Evolutionary conservation across 2,113 vertebrate species (phyloP), one percentile per base, ranked within the genome.

Genomic region (Buteo buteo): DNA sequence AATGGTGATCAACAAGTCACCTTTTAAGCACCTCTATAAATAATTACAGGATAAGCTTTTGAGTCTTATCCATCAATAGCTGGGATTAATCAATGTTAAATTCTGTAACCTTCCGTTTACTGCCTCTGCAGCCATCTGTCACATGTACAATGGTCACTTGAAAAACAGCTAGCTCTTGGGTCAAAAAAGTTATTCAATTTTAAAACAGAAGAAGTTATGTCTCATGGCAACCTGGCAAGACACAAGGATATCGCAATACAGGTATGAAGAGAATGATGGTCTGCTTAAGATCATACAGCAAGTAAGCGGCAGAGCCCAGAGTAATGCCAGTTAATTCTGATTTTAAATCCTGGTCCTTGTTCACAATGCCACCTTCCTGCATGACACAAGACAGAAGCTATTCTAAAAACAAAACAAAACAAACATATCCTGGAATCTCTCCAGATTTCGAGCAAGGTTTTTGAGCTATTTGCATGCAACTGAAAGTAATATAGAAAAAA

Each of bases 1-100:
- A 90, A 81, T 22, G 24, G 65, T n/a, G 40, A 93, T 76, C 47
- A 91, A 44, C 61, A 90, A 78, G 47, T 74, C 83, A 92, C 80
- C 94, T 90, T 90, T 88, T 94, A 95, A 95, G 50, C 21, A 74
- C 52, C n/a, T 78, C 90, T 86, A 78, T 88, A 96, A 93, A 90
- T 95, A 91, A 91, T 58, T 78, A 91, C 40, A 78, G 26, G 79
- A 92, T 96, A 86, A 90, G 82, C 90, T 88, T 95, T 71, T 50
- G 55, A 94, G 72, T 74, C 82, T 92, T 57, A 71, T 71, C 64
- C 44, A 71, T 52, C 85, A 88, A 58, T 83, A 88, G 9, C 5
- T 7, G 5, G 50, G 79, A 83, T 88, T 92, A 94, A 93, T 80
- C 42, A 90, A 66, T 6, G 15, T 67, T 82, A 91, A 84, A 85